Percentiles rank a stretch among this genome's conserved stretches.
Conservation (phyloP, 1,140 invertebrate species). For the Lordiphosa collinella region DNA sequence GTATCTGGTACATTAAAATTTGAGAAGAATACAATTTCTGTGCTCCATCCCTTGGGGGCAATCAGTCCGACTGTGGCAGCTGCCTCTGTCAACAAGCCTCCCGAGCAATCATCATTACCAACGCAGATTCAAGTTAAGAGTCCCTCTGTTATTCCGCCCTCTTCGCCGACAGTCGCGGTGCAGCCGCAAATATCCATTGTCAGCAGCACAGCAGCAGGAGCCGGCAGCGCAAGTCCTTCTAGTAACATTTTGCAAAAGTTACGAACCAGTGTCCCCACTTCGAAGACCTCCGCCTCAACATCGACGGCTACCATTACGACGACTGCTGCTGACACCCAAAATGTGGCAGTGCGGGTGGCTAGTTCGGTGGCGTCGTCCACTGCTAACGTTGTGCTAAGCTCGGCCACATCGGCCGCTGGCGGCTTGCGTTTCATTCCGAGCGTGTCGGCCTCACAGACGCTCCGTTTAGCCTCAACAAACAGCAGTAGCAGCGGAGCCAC, state of each 20-base stretch:
- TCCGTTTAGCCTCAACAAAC: conserved; percentile 60
- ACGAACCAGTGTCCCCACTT: conserved; percentile 25
- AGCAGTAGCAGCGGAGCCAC: conserved; percentile 8
- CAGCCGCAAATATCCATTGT: conserved; percentile 59
- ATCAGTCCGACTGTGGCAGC: conserved; percentile 12
- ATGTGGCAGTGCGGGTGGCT: conserved; percentile 36
- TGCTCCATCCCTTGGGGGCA: conserved; percentile 4
- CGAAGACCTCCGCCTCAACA: conserved; percentile 12
- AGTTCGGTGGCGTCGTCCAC: conserved; percentile 24
- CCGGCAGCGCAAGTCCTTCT: neutral
- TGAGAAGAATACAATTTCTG: conserved; percentile 33
- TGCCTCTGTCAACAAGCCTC: conserved; percentile 1
- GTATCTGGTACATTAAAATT: conserved; percentile 22
- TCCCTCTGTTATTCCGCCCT: neutral
- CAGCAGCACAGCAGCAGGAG: conserved; percentile 43
- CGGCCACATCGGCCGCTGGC: conserved; percentile 24
- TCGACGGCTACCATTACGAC: neutral
- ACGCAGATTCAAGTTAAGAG: conserved; percentile 18
- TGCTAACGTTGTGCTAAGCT: conserved; percentile 38
- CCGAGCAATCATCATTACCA: conserved; percentile 1
- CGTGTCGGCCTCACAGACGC: conserved; percentile 32
- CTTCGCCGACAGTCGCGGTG: neutral
- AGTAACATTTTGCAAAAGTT: conserved; percentile 54
- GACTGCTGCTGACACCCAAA: conserved; percentile 12
- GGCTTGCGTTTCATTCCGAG: conserved; percentile 49